phyloP scores from a whole-genome alignment of 1,140 invertebrate genomes.

The Apis laboriosa region DNA sequence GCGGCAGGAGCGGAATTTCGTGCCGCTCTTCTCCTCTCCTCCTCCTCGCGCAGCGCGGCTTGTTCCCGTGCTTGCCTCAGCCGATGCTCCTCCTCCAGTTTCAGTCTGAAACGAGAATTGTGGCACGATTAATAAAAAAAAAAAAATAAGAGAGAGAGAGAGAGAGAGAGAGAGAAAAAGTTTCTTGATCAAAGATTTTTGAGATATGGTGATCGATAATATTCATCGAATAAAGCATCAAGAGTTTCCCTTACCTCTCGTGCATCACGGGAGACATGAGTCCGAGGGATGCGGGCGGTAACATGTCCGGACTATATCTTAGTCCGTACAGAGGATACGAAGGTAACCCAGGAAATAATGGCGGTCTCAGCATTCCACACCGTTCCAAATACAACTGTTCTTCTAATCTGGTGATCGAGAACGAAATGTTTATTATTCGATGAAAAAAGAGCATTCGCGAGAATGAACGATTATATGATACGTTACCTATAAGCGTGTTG shows the following conservation, averaged over 20 bases:
- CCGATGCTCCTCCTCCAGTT: slow-evolving; percentile 86
- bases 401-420: slow-evolving; percentile 81
- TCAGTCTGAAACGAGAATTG: slow-evolving; percentile 77
- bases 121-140: slow-evolving; percentile 14
- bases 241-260: slow-evolving; percentile 79
- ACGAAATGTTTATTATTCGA: not conserved
- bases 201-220: no score
- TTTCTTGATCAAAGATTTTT: no score
- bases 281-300: slow-evolving; percentile 79
- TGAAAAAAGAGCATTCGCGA: not conserved
- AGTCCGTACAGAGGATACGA: slow-evolving; percentile 82
- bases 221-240: no score
- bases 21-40: slow-evolving; percentile 82
- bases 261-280: slow-evolving; percentile 83
- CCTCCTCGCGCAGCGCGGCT: slow-evolving; percentile 78
- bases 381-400: slow-evolving; percentile 90
- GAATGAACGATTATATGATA: not conserved
- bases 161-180: no score
- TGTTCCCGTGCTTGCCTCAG: slow-evolving; percentile 82
- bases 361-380: slow-evolving; percentile 86
- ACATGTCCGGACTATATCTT: slow-evolving; percentile 81
- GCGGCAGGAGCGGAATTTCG: slow-evolving; percentile 80
- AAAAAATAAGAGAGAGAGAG: not conserved
- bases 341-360: slow-evolving; percentile 82
- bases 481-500: slow-evolving; percentile 82